Base-by-base conservation (phyloP, 1,140 invertebrate species). In the Leptopilina boulardi region DNA sequence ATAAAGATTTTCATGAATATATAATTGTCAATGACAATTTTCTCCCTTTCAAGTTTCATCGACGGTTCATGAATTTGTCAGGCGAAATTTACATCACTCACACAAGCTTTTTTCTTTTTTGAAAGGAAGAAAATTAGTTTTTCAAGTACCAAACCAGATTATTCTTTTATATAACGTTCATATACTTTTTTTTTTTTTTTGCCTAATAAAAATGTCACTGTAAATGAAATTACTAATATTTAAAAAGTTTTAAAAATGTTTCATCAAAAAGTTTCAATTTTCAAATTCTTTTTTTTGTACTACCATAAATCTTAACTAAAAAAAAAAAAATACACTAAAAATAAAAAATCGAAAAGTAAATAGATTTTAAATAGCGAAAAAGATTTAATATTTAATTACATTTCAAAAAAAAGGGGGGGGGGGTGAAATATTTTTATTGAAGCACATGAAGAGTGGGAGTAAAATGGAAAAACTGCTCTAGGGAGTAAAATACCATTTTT, bases 71-170 rank as follows among this genome's bases (percentile, higher is more conserved):
- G 47, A 51, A 51, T 51, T 51, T 18, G 13, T 18, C 47, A 51
- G n/a, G 47, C 47, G n/a, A n/a, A 51, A 51, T 51, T 51, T 51
- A 51, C 47, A 51, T 51, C 47, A 4, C 13, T 51, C 47, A 51
- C 41, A n/a, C 34, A 8, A 6, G 34, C 34, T n/a, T 18, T 51
- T 18, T n/a, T n/a, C n/a, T n/a, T 18, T 51, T 47, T 18, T 18
- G 47, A 51, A 18, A 51, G 47, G n/a, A 18, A 51, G 47, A 51
- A 51, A 51, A 51, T 51, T 51, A 51, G 47, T 51, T 51, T 51
- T 18, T 51, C 47, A 51, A 51, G 47, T n/a, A 51, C 47, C 15
- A 18, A 51, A 18, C 5, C 3, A 18, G 47, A 18, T 51, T 51
- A 18, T 51, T 51, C 8, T 51, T 51, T n/a, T 15, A n/a, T 5